Conservation (phyloP, 2,797 vertebrate species). For the Lates japonicus region DNA sequence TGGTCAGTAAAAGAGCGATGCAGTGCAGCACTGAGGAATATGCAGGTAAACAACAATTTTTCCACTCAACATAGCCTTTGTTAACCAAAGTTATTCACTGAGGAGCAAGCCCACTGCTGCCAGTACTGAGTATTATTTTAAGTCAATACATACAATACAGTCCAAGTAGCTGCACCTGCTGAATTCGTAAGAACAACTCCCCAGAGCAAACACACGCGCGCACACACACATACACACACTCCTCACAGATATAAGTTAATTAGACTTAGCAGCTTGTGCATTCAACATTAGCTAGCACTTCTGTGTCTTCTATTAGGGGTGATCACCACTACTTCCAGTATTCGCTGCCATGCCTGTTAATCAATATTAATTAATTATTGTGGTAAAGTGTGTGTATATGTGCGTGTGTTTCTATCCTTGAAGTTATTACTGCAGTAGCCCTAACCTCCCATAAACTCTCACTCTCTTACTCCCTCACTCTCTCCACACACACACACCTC, state of each 20-base stretch:
- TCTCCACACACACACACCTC: slow-evolving; percentile 33
- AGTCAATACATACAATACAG: slow-evolving; percentile 19
- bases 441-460: slow-evolving; percentile 59
- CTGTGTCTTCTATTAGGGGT: slow-evolving; percentile 74
- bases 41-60: slow-evolving; percentile 13
- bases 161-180: slow-evolving; percentile 31
- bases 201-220: neutral
- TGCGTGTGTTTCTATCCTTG: slow-evolving; percentile 38
- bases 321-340: slow-evolving; percentile 54
- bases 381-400: slow-evolving; percentile 25
- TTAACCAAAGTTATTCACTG: slow-evolving; percentile 34
- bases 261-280: slow-evolving; percentile 48
- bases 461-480: slow-evolving; percentile 4
- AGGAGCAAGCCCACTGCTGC: slow-evolving; percentile 28
- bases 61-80: slow-evolving; percentile 24
- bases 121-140: slow-evolving; percentile 30
- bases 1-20: neutral
- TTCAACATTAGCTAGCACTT: slow-evolving; percentile 61
- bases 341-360: slow-evolving; percentile 63
- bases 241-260: slow-evolving; percentile 48
- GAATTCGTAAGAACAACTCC: slow-evolving; percentile 33
- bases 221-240: slow-evolving; percentile 5
- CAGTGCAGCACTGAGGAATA: neutral
- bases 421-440: slow-evolving; percentile 74
- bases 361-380: slow-evolving; percentile 70